phyloP scores from a whole-genome alignment of 2,888 invertebrate genomes.

The Timandra comae region DNA sequence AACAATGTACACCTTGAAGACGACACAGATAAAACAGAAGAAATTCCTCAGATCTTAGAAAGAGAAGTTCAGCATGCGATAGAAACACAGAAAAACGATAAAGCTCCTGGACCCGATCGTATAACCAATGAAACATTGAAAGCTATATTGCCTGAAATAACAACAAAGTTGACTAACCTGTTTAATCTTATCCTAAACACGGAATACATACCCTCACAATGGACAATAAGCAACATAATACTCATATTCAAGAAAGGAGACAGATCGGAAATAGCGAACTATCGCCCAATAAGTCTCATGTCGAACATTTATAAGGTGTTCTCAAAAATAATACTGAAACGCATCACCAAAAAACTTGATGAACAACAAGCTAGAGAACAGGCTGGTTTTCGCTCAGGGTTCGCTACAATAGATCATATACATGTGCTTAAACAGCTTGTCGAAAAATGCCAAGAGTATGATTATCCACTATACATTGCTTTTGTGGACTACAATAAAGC shows the following conservation, averaged over 20 bases:
- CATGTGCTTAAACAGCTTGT: slow-evolving; percentile 2
- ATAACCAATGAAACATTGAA: slow-evolving; percentile 9
- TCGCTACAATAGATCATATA: slow-evolving; percentile 14
- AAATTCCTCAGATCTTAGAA: neutral
- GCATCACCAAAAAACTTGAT: neutral
- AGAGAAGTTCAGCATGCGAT: slow-evolving; percentile 11
- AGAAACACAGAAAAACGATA: slow-evolving; percentile 8
- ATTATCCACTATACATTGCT: slow-evolving; percentile 1
- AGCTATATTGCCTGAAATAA: neutral
- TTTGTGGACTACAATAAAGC: slow-evolving; percentile 6
- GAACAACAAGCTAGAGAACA: slow-evolving; percentile 2
- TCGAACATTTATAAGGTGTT: too few relatives aligned
- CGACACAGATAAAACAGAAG: neutral
- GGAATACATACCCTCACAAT: slow-evolving; percentile 3
- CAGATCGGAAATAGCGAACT: slow-evolving; percentile 11
- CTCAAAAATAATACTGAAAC: slow-evolving; percentile 2
- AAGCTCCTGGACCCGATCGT: slow-evolving; percentile 10
- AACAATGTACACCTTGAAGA: too few relatives aligned
- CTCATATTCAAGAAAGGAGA: slow-evolving; percentile 14
- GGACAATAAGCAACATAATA: slow-evolving; percentile 2
- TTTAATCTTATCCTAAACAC: neutral
- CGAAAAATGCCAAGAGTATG: slow-evolving; percentile 3
- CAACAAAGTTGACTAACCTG: neutral
- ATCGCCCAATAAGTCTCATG: slow-evolving; percentile 20
- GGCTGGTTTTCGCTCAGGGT: slow-evolving; percentile 1